phyloP scores from a whole-genome alignment of 2,888 invertebrate genomes.

The Cosmorhoe ocellata region DNA sequence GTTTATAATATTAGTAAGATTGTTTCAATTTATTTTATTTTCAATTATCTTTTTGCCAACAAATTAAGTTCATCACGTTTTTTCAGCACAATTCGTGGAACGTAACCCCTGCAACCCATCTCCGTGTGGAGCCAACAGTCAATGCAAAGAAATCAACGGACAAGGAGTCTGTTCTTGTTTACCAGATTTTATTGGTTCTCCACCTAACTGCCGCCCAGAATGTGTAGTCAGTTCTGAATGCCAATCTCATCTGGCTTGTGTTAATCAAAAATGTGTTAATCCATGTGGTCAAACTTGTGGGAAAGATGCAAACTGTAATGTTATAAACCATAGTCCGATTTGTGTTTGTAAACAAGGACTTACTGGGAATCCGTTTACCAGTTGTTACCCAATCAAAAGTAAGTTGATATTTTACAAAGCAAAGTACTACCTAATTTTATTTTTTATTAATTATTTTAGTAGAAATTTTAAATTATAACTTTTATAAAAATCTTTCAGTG shows the following conservation, averaged over 20 bases:
- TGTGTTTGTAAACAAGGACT: slow-evolving; percentile 88
- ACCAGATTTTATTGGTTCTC: slow-evolving; percentile 84
- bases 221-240: slow-evolving; percentile 88
- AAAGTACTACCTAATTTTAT: too few relatives aligned
- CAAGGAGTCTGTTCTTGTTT: slow-evolving; percentile 89
- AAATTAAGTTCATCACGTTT: background rate
- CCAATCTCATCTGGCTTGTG: slow-evolving; percentile 84
- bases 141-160: slow-evolving; percentile 87
- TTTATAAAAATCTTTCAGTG: slow-evolving; percentile 41
- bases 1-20: too few relatives aligned
- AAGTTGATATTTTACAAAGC: slow-evolving; percentile 29
- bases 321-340: slow-evolving; percentile 87
- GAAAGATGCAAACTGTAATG: slow-evolving; percentile 83
- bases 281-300: slow-evolving; percentile 86
- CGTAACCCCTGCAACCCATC: slow-evolving; percentile 73
- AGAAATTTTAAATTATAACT: background rate
- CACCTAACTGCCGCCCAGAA: slow-evolving; percentile 88
- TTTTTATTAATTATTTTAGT: too few relatives aligned
- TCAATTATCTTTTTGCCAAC: too few relatives aligned
- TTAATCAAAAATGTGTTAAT: slow-evolving; percentile 87
- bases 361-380: slow-evolving; percentile 90
- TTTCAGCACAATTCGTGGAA: slow-evolving; percentile 61
- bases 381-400: slow-evolving; percentile 84
- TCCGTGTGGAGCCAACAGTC: slow-evolving; percentile 90
- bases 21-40: too few relatives aligned